Conservation (phyloP, 1,140 invertebrate genomes). For the Heliconius nattereri region DNA sequence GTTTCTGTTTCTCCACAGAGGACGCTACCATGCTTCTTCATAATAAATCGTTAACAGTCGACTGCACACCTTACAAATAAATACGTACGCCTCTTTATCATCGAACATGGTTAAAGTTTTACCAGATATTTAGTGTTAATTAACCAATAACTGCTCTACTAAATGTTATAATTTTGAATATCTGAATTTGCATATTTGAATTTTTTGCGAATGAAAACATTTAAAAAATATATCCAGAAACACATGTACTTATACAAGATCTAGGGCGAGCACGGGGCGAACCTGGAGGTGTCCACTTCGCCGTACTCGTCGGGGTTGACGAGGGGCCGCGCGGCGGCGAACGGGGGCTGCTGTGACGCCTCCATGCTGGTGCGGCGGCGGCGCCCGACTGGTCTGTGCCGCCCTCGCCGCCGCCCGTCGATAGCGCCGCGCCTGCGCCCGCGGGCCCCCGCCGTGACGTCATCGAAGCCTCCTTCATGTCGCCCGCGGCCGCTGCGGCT, state of each 20-base stretch:
- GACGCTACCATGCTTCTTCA: not conserved
- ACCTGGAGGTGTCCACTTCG: constrained; percentile 76
- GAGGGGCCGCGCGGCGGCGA: constrained; percentile 61
- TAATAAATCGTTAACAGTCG: constrained; percentile 7
- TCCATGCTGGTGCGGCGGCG: constrained; percentile 49
- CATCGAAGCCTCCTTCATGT: not conserved
- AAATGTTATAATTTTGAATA: too few species aligned
- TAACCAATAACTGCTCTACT: too few species aligned
- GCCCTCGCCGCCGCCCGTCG: constrained; percentile 32
- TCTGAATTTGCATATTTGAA: too few species aligned
- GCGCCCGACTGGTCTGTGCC: constrained; percentile 37
- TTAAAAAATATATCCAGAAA: not conserved
- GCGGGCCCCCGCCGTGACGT: constrained; percentile 22
- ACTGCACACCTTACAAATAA: not conserved
- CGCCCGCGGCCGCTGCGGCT: not conserved
- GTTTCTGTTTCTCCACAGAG: not conserved
- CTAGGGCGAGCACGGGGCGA: constrained; percentile 11
- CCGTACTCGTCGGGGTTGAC: constrained; percentile 73
- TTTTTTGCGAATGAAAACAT: not conserved
- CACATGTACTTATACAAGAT: not conserved
- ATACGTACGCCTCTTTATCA: not conserved
- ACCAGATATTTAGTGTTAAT: too few species aligned
- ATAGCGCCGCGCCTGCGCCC: constrained; percentile 44
- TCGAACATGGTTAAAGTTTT: too few species aligned
- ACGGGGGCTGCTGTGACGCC: constrained; percentile 45